A percentile compares a stretch with the other conserved stretches of the same genome.
Conservation (phyloP, 2,113 vertebrate genomes). For the mouse (Mus musculus) region DNA sequence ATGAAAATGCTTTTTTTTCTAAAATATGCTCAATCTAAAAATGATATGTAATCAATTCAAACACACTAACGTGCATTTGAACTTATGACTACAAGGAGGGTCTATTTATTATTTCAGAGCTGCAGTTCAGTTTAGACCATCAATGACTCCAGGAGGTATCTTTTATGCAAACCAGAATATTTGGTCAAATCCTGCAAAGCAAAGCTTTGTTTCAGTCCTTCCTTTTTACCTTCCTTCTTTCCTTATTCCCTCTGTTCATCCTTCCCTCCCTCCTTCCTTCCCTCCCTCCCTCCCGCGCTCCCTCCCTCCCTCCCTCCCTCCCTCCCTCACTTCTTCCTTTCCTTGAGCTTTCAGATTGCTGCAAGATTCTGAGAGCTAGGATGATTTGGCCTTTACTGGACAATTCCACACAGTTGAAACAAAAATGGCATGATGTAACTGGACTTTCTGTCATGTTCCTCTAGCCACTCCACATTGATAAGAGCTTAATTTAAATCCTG, state of each 20-base stretch:
- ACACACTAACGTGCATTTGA: not conserved
- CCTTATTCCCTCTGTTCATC: not conserved
- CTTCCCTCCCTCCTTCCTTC: fast-evolving
- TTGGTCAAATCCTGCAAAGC: not conserved
- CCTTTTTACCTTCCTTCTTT: not conserved
- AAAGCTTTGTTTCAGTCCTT: not conserved
- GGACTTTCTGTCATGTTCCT: not conserved
- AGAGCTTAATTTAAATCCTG: conserved; percentile 35
- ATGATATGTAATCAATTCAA: not conserved
- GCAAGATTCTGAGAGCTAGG: not conserved
- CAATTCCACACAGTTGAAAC: not conserved
- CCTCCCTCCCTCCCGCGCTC: not conserved
- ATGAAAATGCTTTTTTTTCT: conserved; percentile 25
- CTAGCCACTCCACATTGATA: not conserved
- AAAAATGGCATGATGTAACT: not conserved
- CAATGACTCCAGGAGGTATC: not conserved
- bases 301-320: not conserved
- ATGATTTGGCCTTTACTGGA: not conserved
- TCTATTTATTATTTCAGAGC: not conserved
- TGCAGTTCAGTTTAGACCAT: not conserved
- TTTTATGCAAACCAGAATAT: not conserved
- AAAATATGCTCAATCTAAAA: not conserved
- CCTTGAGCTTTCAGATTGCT: not conserved
- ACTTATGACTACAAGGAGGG: not conserved
- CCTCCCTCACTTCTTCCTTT: not conserved